Evolutionary conservation across 2,888 invertebrate genomes (phyloP).

Genomic region (Lasioglossum figueresi): DNA sequence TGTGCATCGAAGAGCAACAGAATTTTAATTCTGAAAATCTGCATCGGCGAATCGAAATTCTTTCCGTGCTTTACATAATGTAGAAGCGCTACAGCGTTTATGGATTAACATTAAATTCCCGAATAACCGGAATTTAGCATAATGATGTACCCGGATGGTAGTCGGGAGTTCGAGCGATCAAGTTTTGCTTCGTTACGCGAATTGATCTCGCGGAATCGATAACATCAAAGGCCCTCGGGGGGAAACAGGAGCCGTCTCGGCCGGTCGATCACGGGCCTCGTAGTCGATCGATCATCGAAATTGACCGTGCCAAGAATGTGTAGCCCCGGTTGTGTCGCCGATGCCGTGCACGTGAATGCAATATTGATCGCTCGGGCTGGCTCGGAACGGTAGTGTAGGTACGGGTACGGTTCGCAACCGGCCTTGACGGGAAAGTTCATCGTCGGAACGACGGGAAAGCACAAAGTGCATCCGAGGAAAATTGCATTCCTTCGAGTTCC

Average conservation of each 20-base stretch:
- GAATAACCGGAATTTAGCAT: not conserved
- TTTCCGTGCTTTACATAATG: not conserved
- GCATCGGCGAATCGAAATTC: not conserved
- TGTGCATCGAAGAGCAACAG: not conserved
- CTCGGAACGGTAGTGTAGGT: not conserved
- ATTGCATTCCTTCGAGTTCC: slow-evolving; percentile 73
- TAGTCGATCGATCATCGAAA: slow-evolving; percentile 54
- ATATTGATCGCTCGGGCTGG: slow-evolving; percentile 55
- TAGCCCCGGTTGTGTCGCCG: slow-evolving; percentile 4
- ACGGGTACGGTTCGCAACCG: slow-evolving; percentile 39
- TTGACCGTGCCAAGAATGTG: slow-evolving; percentile 42
- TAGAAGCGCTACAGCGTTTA: not conserved
- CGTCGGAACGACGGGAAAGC: slow-evolving; percentile 56
- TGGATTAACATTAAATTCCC: not conserved
- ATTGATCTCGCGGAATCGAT: slow-evolving; percentile 1
- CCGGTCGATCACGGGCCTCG: not conserved
- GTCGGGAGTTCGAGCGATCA: not conserved
- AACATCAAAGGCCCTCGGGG: not conserved
- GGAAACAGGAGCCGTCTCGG: not conserved
- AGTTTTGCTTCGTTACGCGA: not conserved
- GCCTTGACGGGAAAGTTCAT: slow-evolving; percentile 66
- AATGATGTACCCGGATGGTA: not conserved
- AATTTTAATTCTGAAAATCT: not conserved
- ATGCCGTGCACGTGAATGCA: slow-evolving; percentile 32
- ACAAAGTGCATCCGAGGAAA: slow-evolving; percentile 71